phyloP scores from a whole-genome alignment of 2,797 vertebrate species.

The Acrocephalus scirpaceus region DNA sequence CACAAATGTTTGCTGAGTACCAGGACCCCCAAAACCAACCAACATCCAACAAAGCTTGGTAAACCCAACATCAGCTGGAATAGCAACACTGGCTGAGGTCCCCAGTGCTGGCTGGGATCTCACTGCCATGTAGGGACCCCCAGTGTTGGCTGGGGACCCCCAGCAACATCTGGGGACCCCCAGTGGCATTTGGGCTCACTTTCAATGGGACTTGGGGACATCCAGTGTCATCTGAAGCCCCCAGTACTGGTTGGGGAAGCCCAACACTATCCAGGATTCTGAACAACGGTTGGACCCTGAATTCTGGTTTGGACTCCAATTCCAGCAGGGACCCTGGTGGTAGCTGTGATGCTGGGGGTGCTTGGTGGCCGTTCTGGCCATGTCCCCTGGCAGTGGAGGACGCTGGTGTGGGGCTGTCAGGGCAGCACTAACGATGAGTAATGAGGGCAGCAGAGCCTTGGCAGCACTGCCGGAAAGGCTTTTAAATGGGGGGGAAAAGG shows the following conservation, averaged over 20 bases:
- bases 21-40: neutral
- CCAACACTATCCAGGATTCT: neutral
- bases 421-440: neutral
- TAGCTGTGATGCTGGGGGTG: neutral
- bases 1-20: neutral
- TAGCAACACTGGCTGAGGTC: neutral
- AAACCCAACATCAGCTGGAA: neutral
- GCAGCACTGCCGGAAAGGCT: conserved; percentile 14
- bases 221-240: neutral
- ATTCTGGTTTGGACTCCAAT: neutral
- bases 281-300: neutral
- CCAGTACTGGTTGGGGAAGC: rapidly evolving
- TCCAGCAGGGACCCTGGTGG: neutral
- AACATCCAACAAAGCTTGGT: neutral
- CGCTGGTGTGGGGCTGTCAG: neutral
- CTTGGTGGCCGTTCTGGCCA: rapidly evolving
- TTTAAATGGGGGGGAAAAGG: neutral
- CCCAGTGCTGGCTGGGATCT: neutral
- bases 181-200: neutral
- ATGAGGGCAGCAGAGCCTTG: neutral
- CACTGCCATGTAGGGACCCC: neutral
- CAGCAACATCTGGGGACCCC: neutral
- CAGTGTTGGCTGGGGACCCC: neutral
- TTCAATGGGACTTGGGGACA: neutral
- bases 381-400: neutral